phyloP scores from a whole-genome alignment of 1,140 invertebrate species.

The Meloidogyne hapla region DNA sequence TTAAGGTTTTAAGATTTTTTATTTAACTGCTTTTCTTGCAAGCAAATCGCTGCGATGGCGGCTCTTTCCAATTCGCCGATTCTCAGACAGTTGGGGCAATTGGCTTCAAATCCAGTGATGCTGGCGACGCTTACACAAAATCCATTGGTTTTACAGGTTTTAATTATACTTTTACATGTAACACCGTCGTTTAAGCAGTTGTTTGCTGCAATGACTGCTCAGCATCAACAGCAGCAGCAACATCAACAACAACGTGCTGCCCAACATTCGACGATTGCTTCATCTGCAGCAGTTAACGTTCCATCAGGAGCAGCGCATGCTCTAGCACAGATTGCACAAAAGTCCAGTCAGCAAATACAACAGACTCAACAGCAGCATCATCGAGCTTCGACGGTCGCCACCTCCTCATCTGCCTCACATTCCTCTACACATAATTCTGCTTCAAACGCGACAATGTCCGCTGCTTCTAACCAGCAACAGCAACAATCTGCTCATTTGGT shows the following conservation, averaged over 20 bases:
- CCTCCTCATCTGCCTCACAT: background rate
- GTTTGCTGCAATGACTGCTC: slow-evolving; percentile 13
- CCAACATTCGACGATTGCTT: background rate
- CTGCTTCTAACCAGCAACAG: background rate
- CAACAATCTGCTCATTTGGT: background rate
- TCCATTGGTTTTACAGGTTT: slow-evolving; percentile 21
- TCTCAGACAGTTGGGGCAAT: slow-evolving; percentile 8
- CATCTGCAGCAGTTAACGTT: background rate
- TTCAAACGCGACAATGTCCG: background rate
- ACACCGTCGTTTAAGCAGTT: slow-evolving; percentile 9
- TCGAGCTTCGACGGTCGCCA: background rate
- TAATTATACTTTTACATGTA: background rate
- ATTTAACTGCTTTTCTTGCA: background rate
- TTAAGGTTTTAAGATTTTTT: background rate
- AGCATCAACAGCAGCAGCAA: slow-evolving; percentile 13
- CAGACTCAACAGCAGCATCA: slow-evolving; percentile 25
- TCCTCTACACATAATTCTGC: background rate
- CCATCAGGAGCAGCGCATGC: background rate
- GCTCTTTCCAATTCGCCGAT: background rate
- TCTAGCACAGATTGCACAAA: background rate
- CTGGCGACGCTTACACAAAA: background rate
- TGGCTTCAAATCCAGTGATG: background rate
- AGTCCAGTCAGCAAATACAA: background rate
- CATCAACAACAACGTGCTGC: too few relatives aligned
- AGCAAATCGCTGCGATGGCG: slow-evolving; percentile 24